Conservation (phyloP, 2,888 invertebrate genomes). For the Trachelus stipa region DNA sequence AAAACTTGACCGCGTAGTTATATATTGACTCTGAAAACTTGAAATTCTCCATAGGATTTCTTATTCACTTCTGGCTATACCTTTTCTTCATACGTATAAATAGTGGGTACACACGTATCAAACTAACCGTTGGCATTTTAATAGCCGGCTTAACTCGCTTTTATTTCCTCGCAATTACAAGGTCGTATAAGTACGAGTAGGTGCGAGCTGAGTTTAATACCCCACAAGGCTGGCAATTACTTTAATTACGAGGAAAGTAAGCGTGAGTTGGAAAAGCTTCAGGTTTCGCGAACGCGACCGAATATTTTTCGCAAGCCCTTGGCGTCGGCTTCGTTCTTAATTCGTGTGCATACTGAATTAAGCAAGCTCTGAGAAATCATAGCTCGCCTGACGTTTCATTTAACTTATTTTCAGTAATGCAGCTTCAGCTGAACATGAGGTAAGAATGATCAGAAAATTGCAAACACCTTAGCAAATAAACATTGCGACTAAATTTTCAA, state of each 20-base stretch:
- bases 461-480: neutral
- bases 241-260: slow-evolving; percentile 47
- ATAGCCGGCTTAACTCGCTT: slow-evolving; percentile 47
- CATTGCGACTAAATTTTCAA: neutral
- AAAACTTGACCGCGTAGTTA: no score
- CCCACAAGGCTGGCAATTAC: slow-evolving; percentile 49
- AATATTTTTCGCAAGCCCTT: neutral
- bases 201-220: slow-evolving; percentile 35
- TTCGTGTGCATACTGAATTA: neutral
- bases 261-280: slow-evolving; percentile 1
- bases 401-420: neutral
- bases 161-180: slow-evolving; percentile 49
- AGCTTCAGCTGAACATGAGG: neutral
- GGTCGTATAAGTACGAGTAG: slow-evolving; percentile 37
- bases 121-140: slow-evolving; percentile 53
- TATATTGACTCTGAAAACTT: neutral
- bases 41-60: neutral
- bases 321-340: neutral
- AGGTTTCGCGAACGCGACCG: neutral
- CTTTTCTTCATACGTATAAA: neutral
- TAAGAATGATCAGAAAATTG: no score
- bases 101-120: slow-evolving; percentile 30
- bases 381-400: neutral
- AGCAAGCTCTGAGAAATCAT: neutral
- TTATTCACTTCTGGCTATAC: neutral